phyloP scores from a whole-genome alignment of 2,888 invertebrate species.

The Microctonus brassicae region DNA sequence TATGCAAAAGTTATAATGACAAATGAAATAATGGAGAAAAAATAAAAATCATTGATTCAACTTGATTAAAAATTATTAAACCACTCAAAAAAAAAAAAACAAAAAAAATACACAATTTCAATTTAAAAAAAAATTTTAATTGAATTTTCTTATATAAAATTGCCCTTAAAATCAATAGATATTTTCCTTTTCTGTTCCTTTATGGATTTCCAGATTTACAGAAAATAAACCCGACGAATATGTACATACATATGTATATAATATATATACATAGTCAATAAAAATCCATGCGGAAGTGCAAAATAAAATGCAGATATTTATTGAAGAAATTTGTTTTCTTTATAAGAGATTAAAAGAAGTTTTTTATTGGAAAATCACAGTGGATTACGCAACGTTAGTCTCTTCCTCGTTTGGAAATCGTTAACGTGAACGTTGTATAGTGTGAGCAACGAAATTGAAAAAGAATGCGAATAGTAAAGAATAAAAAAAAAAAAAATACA shows the following conservation, averaged over 20 bases:
- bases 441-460: background rate
- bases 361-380: background rate
- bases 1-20: no score
- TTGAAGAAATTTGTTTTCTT: background rate
- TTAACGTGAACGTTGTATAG: background rate
- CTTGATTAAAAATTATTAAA: no score
- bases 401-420: constrained; percentile 12
- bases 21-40: no score
- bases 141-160: no score
- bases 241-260: background rate
- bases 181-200: constrained; percentile 6
- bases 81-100: no score
- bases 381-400: constrained; percentile 1
- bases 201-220: background rate
- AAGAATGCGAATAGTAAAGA: background rate
- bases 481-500: background rate
- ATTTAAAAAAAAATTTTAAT: no score
- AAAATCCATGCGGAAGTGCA: no score
- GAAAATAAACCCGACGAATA: background rate
- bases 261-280: no score
- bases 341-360: constrained; percentile 10
- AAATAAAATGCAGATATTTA: background rate
- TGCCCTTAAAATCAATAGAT: no score
- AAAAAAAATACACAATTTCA: no score
- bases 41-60: no score